phyloP scores from a whole-genome alignment of 2,113 vertebrate species.

The Hyperoodon ampullatus region DNA sequence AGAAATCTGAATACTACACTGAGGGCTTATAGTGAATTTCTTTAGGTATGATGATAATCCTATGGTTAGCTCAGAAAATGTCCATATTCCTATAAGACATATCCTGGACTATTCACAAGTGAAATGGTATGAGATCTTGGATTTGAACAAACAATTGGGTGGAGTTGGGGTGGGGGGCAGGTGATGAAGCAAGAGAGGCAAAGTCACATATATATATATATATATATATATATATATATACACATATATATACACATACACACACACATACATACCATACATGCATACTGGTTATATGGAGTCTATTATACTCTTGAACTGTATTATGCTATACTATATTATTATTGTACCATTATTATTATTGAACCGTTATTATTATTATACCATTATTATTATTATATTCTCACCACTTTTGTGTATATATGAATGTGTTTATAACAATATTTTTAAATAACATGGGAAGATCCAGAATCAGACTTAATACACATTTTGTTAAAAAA shows the following conservation, averaged over 20 bases:
- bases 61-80: not conserved
- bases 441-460: not conserved
- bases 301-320: not conserved
- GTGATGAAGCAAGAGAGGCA: not conserved
- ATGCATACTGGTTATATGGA: not conserved
- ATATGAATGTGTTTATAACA: not conserved
- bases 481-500: conserved; percentile 44
- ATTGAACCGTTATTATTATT: not conserved
- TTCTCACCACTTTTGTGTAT: not conserved
- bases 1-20: not conserved
- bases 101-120: not conserved
- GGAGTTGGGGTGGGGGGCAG: not conserved
- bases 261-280: not conserved
- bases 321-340: not conserved
- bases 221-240: accelerated
- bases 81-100: not conserved
- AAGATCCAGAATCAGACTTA: not conserved
- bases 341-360: not conserved
- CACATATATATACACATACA: accelerated
- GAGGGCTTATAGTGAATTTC: not conserved
- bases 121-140: not conserved
- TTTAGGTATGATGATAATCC: not conserved
- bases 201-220: not conserved
- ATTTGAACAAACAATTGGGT: not conserved
- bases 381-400: not conserved